A percentile compares a stretch with the other conserved stretches of the same genome.
These are phyloP conservation scores for Muscidifurax raptorellus DNA, from an alignment of 1,140 invertebrate species.

Conservation along the genomic window DNA sequence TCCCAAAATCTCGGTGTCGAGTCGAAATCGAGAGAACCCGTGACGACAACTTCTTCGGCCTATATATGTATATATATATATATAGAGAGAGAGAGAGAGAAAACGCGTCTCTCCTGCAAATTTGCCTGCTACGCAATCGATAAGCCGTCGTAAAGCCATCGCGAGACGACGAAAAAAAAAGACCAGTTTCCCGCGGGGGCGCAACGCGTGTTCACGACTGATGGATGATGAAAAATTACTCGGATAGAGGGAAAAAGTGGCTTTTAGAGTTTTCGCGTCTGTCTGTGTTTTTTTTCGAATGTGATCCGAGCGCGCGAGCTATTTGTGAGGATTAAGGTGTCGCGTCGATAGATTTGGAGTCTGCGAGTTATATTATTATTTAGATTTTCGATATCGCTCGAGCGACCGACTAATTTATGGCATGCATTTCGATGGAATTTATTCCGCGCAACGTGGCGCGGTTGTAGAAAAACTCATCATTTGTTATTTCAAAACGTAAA, in stretches of 20 bases:
- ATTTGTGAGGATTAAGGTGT: background rate
- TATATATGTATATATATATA: background rate
- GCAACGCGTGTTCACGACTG: background rate
- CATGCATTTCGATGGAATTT: background rate
- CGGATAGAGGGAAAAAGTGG: background rate
- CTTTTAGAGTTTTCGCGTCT: background rate
- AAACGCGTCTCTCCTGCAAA: background rate
- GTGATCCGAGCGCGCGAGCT: background rate
- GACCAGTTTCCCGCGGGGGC: background rate
- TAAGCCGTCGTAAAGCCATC: conserved; percentile 16
- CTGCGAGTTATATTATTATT: background rate
- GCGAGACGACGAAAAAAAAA: background rate
- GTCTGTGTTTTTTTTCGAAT: background rate
- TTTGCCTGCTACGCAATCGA: conserved; percentile 18
- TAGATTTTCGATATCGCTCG: background rate
- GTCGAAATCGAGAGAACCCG: background rate
- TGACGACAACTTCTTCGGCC: background rate
- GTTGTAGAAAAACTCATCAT: background rate
- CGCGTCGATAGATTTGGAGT: background rate
- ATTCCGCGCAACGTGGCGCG: background rate
- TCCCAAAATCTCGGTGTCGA: background rate
- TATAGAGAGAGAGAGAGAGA: background rate
- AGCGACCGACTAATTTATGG: background rate
- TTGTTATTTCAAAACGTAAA: background rate
- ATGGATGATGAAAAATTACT: conserved; percentile 43